Percentiles rank a stretch among this genome's conserved stretches.
These are phyloP conservation scores for Noctuana brunneofusca DNA, from an alignment of 2,888 invertebrate species.

Conservation along the genomic window DNA sequence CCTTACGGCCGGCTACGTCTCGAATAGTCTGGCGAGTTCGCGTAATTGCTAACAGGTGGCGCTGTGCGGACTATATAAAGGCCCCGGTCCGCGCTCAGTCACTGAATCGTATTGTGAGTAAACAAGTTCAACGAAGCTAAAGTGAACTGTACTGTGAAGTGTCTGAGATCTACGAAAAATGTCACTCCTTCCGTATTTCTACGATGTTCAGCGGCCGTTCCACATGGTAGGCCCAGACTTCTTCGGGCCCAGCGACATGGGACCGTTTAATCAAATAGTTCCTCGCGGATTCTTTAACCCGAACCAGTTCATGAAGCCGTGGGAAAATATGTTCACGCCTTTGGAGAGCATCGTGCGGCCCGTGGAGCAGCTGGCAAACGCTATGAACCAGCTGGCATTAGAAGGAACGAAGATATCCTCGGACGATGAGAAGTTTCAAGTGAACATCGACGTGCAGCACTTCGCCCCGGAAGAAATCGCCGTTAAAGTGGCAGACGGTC, in stretches of 20 bases:
- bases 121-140: constrained; percentile 18
- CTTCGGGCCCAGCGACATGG: constrained; percentile 42
- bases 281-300: constrained; percentile 43
- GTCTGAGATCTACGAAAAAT: constrained; percentile 44
- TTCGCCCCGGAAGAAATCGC: constrained; percentile 89
- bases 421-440: constrained; percentile 84
- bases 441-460: constrained; percentile 89
- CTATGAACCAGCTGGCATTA: constrained; percentile 65
- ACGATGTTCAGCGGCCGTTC: constrained; percentile 62
- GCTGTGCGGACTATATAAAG: constrained; percentile 50
- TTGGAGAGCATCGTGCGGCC: constrained; percentile 54
- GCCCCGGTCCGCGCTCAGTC: constrained; percentile 32
- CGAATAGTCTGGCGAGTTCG: constrained; percentile 45
- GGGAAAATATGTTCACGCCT: constrained; percentile 47
- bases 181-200: constrained; percentile 62
- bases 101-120: constrained; percentile 1
- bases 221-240: constrained; percentile 66
- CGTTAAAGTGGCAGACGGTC: constrained; percentile 87
- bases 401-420: constrained; percentile 73
- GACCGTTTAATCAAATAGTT: constrained; percentile 45
- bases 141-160: constrained; percentile 31
- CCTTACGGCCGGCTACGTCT: constrained; percentile 38
- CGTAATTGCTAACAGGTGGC: constrained; percentile 48
- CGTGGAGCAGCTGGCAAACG: constrained; percentile 59
- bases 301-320: constrained; percentile 42